Conservation (phyloP, 2,888 invertebrate species). For the Drosophila colorata region DNA sequence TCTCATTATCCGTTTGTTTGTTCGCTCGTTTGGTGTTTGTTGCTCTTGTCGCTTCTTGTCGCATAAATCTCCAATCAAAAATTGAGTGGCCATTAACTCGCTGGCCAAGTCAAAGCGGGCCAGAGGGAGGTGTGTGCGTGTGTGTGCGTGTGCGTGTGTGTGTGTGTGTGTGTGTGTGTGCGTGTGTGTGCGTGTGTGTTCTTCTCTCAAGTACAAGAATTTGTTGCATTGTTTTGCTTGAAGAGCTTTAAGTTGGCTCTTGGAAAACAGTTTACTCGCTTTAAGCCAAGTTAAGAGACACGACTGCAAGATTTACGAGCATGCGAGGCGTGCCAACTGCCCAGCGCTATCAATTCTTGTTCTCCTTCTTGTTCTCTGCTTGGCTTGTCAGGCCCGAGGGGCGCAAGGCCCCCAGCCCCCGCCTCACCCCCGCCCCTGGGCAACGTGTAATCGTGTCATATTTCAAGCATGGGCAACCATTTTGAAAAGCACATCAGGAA, state of each 20-base stretch:
- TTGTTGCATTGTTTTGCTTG: constrained; percentile 43
- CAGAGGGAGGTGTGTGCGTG: too few relatives aligned
- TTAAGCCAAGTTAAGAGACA: constrained; percentile 37
- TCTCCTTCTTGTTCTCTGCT: background rate
- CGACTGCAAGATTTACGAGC: constrained; percentile 44
- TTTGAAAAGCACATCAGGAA: constrained; percentile 51
- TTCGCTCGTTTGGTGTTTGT: constrained; percentile 2
- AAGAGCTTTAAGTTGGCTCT: constrained; percentile 51
- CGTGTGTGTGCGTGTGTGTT: too few relatives aligned
- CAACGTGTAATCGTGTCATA: constrained; percentile 81
- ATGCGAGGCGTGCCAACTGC: constrained; percentile 33
- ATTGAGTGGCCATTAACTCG: constrained; percentile 65
- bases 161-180: too few relatives aligned
- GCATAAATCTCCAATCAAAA: constrained; percentile 76
- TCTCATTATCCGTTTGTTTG: constrained; percentile 38
- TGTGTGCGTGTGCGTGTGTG: too few relatives aligned
- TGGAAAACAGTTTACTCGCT: constrained; percentile 29
- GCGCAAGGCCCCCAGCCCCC: constrained; percentile 8
- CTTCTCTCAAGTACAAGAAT: constrained; percentile 1
- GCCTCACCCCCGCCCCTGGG: background rate
- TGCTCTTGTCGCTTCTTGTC: constrained; percentile 11
- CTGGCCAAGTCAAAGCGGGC: background rate
- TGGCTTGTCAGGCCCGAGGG: constrained; percentile 11
- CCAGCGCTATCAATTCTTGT: constrained; percentile 12
- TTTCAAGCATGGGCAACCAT: constrained; percentile 81